Conservation (phyloP, 1,140 invertebrate species). For the Drosophila willistoni region DNA sequence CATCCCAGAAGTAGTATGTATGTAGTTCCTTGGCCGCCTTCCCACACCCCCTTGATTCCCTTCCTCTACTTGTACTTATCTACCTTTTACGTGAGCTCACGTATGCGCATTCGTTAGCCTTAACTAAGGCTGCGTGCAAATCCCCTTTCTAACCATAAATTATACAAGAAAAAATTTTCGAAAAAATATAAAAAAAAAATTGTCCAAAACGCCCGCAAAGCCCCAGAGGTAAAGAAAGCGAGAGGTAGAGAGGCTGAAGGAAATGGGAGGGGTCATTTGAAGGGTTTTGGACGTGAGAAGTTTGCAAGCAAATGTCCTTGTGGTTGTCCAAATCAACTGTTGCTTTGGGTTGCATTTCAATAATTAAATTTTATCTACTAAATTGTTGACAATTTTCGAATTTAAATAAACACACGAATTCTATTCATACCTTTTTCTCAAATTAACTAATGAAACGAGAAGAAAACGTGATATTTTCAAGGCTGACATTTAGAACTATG, state of each 20-base stretch:
- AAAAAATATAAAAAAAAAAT: constrained; percentile 37
- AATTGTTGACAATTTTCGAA: constrained; percentile 54
- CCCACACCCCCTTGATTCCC: not conserved
- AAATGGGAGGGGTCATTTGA: constrained; percentile 32
- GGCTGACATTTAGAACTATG: no score
- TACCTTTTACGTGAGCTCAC: constrained; percentile 66
- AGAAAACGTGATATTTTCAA: not conserved
- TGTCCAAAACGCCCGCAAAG: constrained; percentile 42
- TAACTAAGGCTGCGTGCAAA: constrained; percentile 70
- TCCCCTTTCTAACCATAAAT: constrained; percentile 69
- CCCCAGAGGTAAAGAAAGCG: not conserved
- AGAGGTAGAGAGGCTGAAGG: not conserved
- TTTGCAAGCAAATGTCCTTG: constrained; percentile 47
- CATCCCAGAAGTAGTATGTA: not conserved
- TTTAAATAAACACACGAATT: constrained; percentile 59
- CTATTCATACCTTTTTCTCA: constrained; percentile 32
- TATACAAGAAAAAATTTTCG: constrained; percentile 50
- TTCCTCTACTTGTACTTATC: constrained; percentile 43
- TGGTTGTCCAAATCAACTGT: constrained; percentile 48
- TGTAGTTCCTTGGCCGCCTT: not conserved
- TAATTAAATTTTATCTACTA: constrained; percentile 71
- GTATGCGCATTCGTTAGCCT: constrained; percentile 76
- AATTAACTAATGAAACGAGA: not conserved
- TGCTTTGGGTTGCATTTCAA: constrained; percentile 60
- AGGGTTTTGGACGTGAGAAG: constrained; percentile 48